Conservation (phyloP, 2,113 vertebrate species). For the Cairina moschata region DNA sequence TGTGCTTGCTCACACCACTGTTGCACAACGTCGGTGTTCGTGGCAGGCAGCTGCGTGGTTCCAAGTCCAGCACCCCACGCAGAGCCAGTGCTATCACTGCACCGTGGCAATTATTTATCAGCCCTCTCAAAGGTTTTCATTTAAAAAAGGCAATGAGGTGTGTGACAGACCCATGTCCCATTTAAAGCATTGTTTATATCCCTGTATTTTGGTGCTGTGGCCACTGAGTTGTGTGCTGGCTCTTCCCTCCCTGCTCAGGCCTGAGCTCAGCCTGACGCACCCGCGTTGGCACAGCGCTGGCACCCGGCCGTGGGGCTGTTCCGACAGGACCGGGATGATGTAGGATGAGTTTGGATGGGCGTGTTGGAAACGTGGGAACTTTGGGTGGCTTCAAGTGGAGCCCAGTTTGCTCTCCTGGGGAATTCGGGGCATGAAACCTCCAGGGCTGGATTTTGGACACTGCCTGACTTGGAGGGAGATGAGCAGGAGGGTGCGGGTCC, state of each 20-base stretch:
- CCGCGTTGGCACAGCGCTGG: rapidly evolving
- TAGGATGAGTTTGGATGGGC: background rate
- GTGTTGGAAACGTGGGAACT: background rate
- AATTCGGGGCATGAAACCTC: background rate
- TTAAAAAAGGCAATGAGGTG: background rate
- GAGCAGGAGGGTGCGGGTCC: rapidly evolving
- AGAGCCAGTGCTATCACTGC: rapidly evolving
- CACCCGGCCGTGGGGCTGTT: rapidly evolving
- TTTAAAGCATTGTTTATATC: background rate
- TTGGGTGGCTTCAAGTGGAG: background rate
- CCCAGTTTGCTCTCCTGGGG: background rate
- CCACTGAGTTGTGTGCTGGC: background rate
- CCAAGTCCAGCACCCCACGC: background rate
- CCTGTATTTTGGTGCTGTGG: background rate
- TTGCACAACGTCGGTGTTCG: rapidly evolving
- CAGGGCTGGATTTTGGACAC: background rate
- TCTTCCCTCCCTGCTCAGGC: rapidly evolving
- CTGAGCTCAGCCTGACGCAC: background rate
- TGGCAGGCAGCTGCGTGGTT: background rate
- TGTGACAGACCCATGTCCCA: background rate
- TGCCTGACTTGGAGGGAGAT: background rate
- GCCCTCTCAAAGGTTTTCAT: background rate
- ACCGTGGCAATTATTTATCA: background rate
- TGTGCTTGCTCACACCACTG: background rate
- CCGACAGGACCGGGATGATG: background rate